These are phyloP conservation scores for Geotria australis DNA, from an alignment of 2,797 vertebrate genomes.

Conservation along the genomic window DNA sequence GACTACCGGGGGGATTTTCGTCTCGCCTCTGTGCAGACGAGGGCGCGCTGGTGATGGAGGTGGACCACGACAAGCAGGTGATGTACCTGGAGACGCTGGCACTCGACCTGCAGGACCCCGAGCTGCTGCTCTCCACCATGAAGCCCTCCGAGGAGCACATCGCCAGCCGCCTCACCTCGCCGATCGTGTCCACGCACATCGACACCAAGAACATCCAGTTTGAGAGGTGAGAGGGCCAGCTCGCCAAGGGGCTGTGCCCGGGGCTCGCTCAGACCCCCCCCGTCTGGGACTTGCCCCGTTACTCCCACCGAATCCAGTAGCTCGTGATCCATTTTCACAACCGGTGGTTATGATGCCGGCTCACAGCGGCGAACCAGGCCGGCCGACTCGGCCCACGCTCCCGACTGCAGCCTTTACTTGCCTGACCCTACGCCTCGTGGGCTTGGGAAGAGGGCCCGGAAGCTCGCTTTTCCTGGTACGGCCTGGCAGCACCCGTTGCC, in stretches of 20 bases:
- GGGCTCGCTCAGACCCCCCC: too few species aligned
- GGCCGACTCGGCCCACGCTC: not conserved
- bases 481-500: too few species aligned
- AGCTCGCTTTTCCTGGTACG: too few species aligned
- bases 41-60: conserved; percentile 78
- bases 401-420: too few species aligned
- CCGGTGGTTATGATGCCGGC: not conserved
- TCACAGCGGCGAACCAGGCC: not conserved
- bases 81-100: conserved; percentile 71
- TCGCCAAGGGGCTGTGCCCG: too few species aligned
- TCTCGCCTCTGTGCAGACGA: conserved; percentile 17
- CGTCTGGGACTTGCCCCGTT: not conserved
- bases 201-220: conserved; percentile 90
- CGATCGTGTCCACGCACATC: conserved; percentile 73
- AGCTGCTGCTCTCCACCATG: conserved; percentile 35
- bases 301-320: not conserved
- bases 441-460: too few species aligned
- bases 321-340: not conserved
- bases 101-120: conserved; percentile 24
- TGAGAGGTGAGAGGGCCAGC: conserved; percentile 31
- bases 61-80: conserved; percentile 71
- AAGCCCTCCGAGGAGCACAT: conserved; percentile 85
- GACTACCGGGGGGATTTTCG: too few species aligned
- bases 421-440: too few species aligned
- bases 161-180: conserved; percentile 44